Base-by-base conservation (phyloP, 2,113 vertebrate genomes). In the Suncus etruscus region DNA sequence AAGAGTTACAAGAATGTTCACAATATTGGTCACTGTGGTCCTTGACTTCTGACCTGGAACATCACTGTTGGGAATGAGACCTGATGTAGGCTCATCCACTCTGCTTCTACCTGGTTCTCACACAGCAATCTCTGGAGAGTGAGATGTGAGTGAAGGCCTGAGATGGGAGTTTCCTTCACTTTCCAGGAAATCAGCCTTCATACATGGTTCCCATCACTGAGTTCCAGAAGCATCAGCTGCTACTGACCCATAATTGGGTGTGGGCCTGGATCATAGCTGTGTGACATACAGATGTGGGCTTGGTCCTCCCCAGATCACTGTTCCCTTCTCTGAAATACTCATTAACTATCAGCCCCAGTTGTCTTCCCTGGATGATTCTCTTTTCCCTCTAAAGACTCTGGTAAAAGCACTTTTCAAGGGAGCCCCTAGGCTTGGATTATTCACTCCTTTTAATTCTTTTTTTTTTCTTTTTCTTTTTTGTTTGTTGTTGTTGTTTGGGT, bases 1-100 rank as follows among this genome's bases (percentile, higher is more conserved):
- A 92, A 92, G 2, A 39, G 76, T 12, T 81, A 27, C 79, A 90
- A n/a, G 48, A 63, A 87, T 10, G 25, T 76, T 58, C 12, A 61
- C 25, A 29, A 54, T 9, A 18, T 65, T 69, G 77, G 77, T 32
- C 8, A n/a, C 63, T 65, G 22, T 0, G 7, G 24, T 29, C 72
- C 24, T 0, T 25, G 15, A 61, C 50, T 31, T 68, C 32, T 65
- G 48, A 32, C 4, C 69, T 47, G 31, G n/a, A 54, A 29, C 29
- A 3, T 51, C 66, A n/a, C n/a, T 11, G 10, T 70, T 16, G 39
- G 84, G 69, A 66, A 50, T 61, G 6, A 45, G 31, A 29, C 80
- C 65, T 85, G 16, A 31, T 8, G 31, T 7, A 32, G 45, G 47
- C 74, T 69, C 81, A 84, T 6, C 11, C 51, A 65, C 65, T 78